Base-by-base conservation (phyloP, 1,140 invertebrate species). In the Lordiphosa mommai region DNA sequence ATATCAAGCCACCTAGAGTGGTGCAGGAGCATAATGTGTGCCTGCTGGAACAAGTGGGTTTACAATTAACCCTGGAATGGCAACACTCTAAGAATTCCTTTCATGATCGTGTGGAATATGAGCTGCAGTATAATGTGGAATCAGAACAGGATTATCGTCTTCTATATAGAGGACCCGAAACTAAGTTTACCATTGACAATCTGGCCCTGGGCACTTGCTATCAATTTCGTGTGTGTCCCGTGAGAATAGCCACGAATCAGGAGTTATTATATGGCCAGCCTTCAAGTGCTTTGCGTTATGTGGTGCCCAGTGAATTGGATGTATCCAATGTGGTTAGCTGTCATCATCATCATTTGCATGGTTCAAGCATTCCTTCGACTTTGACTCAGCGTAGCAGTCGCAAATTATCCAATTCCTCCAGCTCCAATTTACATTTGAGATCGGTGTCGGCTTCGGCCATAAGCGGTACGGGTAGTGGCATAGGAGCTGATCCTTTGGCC, bases 141-240 rank as follows among this genome's bases (percentile, higher is more conserved):
- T 16, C 47, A 7, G 66, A 64, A 2, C 77, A 84, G 53, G 77
- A 84, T 20, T 76, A 77, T 41, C 40, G 74, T 43, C 89, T 96
- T 93, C 91, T 95, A 30, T 95, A 95, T 80, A 90, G 91, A 65
- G 95, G 94, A 34, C 68, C 89, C 55, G 94, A 93, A 53, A 92
- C 92, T 12, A 92, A 91, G 77, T 93, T 91, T 77, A 89, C 88
- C 46, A 86, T 96, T 67, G 92, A 92, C 60, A 92, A 92, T 73
- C 90, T 96, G 61, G 92, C 93, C 66, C 90, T 93, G 10, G 93
- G 93, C 56, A 91, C 91, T 20, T 93, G 95, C 61, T 96, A 96
- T 86, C 88, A 90, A 61, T 91, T 94, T 43, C 91, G 94, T 16
- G 94, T 96, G 10, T 94, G 93, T 89, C 92, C 93, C 1, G 91